phyloP scores from a whole-genome alignment of 1,140 invertebrate species.

The Solenopsis fugax region DNA sequence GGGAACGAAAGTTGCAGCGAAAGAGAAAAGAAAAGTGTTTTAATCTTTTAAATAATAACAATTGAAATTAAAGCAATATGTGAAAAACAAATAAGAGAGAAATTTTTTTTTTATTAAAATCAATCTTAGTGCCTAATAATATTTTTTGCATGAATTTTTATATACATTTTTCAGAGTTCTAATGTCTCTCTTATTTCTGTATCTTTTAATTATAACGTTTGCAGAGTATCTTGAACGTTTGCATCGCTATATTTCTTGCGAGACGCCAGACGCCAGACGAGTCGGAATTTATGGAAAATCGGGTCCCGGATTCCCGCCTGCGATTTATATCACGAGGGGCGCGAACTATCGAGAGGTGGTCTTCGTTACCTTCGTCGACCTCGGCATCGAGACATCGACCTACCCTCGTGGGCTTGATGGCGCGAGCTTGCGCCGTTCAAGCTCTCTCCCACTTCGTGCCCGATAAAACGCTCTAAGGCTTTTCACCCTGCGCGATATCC shows the following conservation, averaged over 20 bases:
- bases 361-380: not conserved
- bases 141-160: no score
- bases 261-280: not conserved
- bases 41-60: no score
- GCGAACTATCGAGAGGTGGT: constrained; percentile 55
- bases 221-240: not conserved
- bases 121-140: no score
- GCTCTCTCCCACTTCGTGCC: constrained; percentile 24
- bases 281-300: constrained; percentile 17
- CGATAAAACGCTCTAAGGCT: constrained; percentile 38
- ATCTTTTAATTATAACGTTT: not conserved
- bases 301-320: not conserved
- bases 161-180: no score
- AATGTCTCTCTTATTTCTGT: no score
- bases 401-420: not conserved
- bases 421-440: constrained; percentile 57
- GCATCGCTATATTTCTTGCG: not conserved
- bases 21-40: no score
- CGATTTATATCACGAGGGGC: constrained; percentile 17
- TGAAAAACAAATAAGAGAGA: no score
- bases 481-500: constrained; percentile 17
- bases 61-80: no score
- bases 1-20: no score
- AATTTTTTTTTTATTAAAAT: no score
- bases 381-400: constrained; percentile 40